Conservation (phyloP, 2,113 vertebrate genomes). For the Anser brachyrhynchus region DNA sequence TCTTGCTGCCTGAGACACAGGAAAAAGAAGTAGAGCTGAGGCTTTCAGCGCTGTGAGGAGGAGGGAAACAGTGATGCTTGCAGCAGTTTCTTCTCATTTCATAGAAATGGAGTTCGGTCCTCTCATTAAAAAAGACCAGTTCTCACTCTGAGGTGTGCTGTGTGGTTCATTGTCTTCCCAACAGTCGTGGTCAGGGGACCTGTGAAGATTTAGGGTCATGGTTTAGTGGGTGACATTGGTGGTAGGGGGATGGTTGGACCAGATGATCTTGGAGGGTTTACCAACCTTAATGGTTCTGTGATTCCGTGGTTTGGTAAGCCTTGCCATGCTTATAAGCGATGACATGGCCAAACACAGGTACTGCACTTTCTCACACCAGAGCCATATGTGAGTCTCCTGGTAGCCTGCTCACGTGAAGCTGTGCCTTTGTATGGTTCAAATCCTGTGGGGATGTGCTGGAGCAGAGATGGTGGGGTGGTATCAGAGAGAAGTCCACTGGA, state of each 20-base stretch:
- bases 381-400: neutral
- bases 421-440: neutral
- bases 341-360: neutral
- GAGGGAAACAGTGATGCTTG: neutral
- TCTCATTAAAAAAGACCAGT: neutral
- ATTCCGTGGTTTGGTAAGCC: no score
- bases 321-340: neutral
- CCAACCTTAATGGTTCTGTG: no score
- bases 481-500: neutral
- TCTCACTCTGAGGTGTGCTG: neutral
- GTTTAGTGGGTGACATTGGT: no score
- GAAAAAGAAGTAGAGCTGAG: slow-evolving; percentile 40
- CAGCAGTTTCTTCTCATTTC: neutral
- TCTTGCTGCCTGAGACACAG: slow-evolving; percentile 40
- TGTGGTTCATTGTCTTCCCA: neutral
- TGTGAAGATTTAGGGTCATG: neutral
- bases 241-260: no score
- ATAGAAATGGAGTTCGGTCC: neutral
- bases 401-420: neutral
- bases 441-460: neutral
- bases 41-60: neutral
- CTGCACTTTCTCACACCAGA: neutral
- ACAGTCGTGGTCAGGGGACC: neutral
- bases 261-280: no score
- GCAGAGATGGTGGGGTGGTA: neutral